Percentiles rank a stretch among this genome's conserved stretches.
phyloP scores from a whole-genome alignment of 92 coral and sea anemone genomes.

The Parazoanthus swiftii region DNA sequence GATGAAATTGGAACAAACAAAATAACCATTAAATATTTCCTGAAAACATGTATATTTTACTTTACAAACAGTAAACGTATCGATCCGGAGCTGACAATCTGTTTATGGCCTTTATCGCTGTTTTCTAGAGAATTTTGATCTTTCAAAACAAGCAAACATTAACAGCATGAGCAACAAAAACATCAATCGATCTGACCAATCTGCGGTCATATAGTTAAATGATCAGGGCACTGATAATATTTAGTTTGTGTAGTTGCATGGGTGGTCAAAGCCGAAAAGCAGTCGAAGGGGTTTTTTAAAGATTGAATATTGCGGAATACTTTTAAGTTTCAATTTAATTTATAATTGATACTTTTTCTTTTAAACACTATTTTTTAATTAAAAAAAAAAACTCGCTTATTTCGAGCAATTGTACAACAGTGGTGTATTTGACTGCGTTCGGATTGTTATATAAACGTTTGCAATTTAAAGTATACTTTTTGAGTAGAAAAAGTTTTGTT shows the following conservation, averaged over 20 bases:
- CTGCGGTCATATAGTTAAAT: slow-evolving; percentile 15
- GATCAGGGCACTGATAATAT: background rate
- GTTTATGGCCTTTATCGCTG: slow-evolving; percentile 8
- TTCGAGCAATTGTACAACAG: background rate
- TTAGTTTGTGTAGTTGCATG: background rate
- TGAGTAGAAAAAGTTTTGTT: no score
- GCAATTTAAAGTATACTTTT: no score
- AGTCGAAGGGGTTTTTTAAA: slow-evolving; percentile 17
- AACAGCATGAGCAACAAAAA: slow-evolving; percentile 21
- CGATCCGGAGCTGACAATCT: slow-evolving; percentile 10
- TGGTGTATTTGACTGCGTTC: no score
- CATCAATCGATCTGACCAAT: slow-evolving; percentile 13
- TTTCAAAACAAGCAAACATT: slow-evolving; percentile 11
- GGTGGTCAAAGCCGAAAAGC: slow-evolving; percentile 19
- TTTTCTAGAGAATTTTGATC: background rate
- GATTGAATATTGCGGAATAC: background rate
- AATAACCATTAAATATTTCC: slow-evolving; percentile 5
- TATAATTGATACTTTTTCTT: slow-evolving; percentile 1
- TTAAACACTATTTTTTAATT: slow-evolving; percentile 5
- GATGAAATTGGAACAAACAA: slow-evolving; percentile 2
- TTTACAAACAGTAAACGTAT: slow-evolving; percentile 1
- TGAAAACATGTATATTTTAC: slow-evolving; percentile 5
- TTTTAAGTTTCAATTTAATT: slow-evolving; percentile 17
- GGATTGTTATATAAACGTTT: no score
- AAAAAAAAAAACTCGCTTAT: slow-evolving; percentile 16